Evolutionary conservation across 2,797 vertebrate genomes (phyloP).

Genomic region (Enteromius fasciolatus): DNA sequence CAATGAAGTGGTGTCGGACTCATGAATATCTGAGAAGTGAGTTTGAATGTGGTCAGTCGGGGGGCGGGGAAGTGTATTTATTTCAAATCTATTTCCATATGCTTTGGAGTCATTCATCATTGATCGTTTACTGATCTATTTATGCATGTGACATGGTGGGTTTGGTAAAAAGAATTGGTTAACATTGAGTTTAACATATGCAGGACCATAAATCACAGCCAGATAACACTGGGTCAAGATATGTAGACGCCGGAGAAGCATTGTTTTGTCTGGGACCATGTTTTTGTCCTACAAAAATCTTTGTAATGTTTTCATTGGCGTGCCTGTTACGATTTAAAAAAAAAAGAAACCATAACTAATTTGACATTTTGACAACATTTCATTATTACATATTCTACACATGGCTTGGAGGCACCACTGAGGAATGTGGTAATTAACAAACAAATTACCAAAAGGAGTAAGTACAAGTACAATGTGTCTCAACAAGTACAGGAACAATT

Average conservation of each 20-base stretch:
- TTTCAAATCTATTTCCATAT: slow-evolving; percentile 45
- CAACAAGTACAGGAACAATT: slow-evolving; percentile 27
- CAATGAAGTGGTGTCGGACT: slow-evolving; percentile 31
- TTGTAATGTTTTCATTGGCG: neutral
- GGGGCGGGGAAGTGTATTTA: slow-evolving; percentile 23
- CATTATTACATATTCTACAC: neutral
- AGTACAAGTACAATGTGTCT: slow-evolving; percentile 12
- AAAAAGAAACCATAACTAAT: neutral
- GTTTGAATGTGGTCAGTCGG: slow-evolving; percentile 25
- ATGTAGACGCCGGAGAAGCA: neutral
- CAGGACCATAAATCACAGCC: slow-evolving; percentile 21
- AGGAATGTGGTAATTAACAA: slow-evolving; percentile 9
- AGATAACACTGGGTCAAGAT: slow-evolving; percentile 13
- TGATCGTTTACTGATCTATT: slow-evolving; percentile 46
- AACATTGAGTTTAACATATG: slow-evolving; percentile 22
- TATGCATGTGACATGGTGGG: slow-evolving; percentile 5
- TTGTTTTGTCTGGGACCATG: neutral
- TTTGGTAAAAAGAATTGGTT: slow-evolving; percentile 33
- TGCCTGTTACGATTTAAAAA: neutral
- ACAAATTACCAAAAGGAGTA: slow-evolving; percentile 7
- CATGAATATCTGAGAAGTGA: slow-evolving; percentile 55
- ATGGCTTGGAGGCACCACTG: neutral
- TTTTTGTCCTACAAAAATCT: neutral
- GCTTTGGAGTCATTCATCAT: slow-evolving; percentile 37
- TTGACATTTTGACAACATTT: slow-evolving; percentile 8